Percentiles rank a stretch among this genome's conserved stretches.
phyloP scores from a whole-genome alignment of 2,113 vertebrate genomes.

The Cyrtonyx montezumae region DNA sequence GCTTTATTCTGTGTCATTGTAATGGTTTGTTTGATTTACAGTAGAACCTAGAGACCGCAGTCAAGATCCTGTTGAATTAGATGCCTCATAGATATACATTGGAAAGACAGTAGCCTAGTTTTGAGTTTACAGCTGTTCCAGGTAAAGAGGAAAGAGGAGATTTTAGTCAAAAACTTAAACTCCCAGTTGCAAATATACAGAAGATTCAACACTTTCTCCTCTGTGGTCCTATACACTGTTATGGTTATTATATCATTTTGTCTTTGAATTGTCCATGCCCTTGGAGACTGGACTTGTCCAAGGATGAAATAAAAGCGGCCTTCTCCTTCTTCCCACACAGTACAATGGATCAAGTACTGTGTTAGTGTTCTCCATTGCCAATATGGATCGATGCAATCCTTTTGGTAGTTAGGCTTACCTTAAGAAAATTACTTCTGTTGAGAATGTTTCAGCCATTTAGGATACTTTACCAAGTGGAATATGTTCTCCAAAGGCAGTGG shows the following conservation, averaged over 20 bases:
- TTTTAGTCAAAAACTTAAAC: background rate
- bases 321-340: background rate
- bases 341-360: background rate
- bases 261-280: background rate
- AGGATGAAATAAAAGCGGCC: background rate
- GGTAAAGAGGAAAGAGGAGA: background rate
- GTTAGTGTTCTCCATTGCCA: background rate
- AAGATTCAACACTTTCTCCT: background rate
- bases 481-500: background rate
- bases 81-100: background rate
- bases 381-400: background rate
- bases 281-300: background rate
- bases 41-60: background rate
- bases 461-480: background rate
- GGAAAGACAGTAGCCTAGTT: background rate
- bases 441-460: background rate
- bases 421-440: background rate
- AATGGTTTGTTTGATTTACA: slow-evolving; percentile 33
- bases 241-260: background rate
- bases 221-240: background rate
- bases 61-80: slow-evolving; percentile 28
- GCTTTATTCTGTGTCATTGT: background rate
- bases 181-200: background rate
- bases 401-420: background rate
- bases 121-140: background rate